phyloP scores from a whole-genome alignment of 1,140 invertebrate species.

The Zaprionus camerounensis region DNA sequence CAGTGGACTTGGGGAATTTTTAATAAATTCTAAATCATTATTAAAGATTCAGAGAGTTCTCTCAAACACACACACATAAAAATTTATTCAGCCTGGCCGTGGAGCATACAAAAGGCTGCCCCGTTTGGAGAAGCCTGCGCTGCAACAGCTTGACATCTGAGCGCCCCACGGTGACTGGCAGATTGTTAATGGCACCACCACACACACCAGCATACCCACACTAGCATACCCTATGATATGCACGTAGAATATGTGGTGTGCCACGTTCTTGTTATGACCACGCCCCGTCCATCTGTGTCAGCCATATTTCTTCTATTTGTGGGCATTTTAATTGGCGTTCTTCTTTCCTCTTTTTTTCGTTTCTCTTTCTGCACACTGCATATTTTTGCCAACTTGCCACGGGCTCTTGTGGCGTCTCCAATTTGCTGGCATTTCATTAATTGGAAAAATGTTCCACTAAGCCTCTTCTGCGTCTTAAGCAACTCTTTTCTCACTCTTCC shows the following conservation, averaged over 20 bases:
- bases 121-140: not conserved
- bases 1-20: not conserved
- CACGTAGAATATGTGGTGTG: not conserved
- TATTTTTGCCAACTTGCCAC: constrained; percentile 11
- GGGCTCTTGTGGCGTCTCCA: not conserved
- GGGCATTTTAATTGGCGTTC: constrained; percentile 67
- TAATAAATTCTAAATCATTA: constrained; percentile 2
- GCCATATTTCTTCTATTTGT: constrained; percentile 36
- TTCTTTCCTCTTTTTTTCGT: constrained; percentile 19
- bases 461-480: constrained; percentile 20
- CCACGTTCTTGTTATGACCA: constrained; percentile 23
- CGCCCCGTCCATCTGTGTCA: constrained; percentile 45
- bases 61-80: not conserved
- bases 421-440: constrained; percentile 60
- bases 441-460: constrained; percentile 53
- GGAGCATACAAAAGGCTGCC: not conserved
- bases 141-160: constrained; percentile 37
- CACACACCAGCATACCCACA: constrained; percentile 8
- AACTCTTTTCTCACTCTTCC: constrained; percentile 33
- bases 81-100: not conserved
- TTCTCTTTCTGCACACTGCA: constrained; percentile 25
- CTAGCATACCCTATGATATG: not conserved
- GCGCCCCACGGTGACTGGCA: constrained; percentile 29
- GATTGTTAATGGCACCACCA: constrained; percentile 31
- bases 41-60: not conserved